phyloP scores from a whole-genome alignment of 2,888 invertebrate species.

The Acrobasis consociella region DNA sequence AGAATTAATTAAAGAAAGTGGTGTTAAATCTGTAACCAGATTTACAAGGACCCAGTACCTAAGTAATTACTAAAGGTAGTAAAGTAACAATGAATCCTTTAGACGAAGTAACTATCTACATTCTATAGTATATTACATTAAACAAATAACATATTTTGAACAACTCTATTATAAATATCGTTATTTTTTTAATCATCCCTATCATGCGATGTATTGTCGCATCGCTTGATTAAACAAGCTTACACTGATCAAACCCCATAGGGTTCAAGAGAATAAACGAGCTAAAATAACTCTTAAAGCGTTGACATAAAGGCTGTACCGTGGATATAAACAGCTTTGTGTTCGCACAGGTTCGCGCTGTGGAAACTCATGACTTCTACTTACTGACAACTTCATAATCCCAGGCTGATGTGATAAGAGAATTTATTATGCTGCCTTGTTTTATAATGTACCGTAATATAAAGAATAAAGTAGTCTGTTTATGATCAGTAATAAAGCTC shows the following conservation, averaged over 20 bases:
- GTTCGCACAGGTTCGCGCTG: constrained; percentile 4
- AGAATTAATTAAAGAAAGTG: too few relatives aligned
- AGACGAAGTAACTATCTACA: too few relatives aligned
- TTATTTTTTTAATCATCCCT: constrained; percentile 5
- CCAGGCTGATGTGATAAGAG: constrained; percentile 30
- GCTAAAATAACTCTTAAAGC: background rate
- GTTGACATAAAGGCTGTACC: background rate
- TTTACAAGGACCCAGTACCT: too few relatives aligned
- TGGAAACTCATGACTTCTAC: constrained; percentile 42
- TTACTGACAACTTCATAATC: constrained; percentile 45
- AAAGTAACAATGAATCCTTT: too few relatives aligned
- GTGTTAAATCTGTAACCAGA: too few relatives aligned
- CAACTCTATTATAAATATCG: background rate
- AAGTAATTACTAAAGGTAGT: too few relatives aligned
- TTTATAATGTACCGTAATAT: background rate
- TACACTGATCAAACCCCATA: constrained; percentile 24
- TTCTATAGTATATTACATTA: too few relatives aligned
- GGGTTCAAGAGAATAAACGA: background rate
- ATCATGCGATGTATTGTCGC: constrained; percentile 25
- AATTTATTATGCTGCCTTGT: constrained; percentile 33
- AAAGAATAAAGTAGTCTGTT: too few relatives aligned
- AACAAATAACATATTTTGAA: too few relatives aligned
- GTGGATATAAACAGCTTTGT: background rate
- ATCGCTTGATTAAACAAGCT: constrained; percentile 34
- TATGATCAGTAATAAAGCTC: too few relatives aligned